A percentile compares a stretch with the other conserved stretches of the same genome.
phyloP scores from a whole-genome alignment of 2,888 invertebrate genomes.

The Agrochola lota region DNA sequence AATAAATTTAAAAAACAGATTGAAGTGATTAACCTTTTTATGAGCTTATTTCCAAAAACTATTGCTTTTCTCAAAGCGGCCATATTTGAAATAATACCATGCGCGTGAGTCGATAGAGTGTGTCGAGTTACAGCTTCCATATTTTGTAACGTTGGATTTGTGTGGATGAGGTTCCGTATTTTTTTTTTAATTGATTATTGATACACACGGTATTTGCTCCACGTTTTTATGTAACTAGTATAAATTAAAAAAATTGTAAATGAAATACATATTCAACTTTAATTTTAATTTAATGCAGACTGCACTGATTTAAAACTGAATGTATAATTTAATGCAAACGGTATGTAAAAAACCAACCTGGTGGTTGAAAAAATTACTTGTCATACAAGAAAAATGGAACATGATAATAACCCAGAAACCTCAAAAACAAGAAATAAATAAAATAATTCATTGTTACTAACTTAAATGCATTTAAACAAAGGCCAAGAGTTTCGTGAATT shows the following conservation, averaged over 20 bases:
- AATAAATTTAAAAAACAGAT: slow-evolving; percentile 53
- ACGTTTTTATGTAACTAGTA: neutral
- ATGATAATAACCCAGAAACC: slow-evolving; percentile 23
- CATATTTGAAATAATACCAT: slow-evolving; percentile 62
- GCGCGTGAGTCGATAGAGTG: slow-evolving; percentile 63
- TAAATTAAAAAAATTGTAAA: too few species aligned
- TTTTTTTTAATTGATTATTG: neutral
- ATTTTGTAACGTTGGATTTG: slow-evolving; percentile 40
- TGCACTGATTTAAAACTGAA: too few species aligned
- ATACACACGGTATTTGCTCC: neutral
- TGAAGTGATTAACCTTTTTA: slow-evolving; percentile 60
- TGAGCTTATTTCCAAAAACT: slow-evolving; percentile 54
- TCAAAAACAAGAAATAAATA: slow-evolving; percentile 11
- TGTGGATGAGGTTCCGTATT: slow-evolving; percentile 53
- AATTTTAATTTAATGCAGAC: too few species aligned
- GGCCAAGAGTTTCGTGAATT: slow-evolving; percentile 53
- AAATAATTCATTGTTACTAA: slow-evolving; percentile 13
- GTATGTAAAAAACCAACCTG: neutral
- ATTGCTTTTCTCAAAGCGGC: slow-evolving; percentile 51
- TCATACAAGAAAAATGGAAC: neutral
- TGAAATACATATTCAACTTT: too few species aligned
- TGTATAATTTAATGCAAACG: neutral
- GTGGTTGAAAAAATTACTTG: neutral
- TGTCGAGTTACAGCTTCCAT: slow-evolving; percentile 67
- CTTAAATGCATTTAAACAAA: slow-evolving; percentile 38